Base-by-base conservation (phyloP, 2,113 vertebrate species). In the Austrofundulus limnaeus region DNA sequence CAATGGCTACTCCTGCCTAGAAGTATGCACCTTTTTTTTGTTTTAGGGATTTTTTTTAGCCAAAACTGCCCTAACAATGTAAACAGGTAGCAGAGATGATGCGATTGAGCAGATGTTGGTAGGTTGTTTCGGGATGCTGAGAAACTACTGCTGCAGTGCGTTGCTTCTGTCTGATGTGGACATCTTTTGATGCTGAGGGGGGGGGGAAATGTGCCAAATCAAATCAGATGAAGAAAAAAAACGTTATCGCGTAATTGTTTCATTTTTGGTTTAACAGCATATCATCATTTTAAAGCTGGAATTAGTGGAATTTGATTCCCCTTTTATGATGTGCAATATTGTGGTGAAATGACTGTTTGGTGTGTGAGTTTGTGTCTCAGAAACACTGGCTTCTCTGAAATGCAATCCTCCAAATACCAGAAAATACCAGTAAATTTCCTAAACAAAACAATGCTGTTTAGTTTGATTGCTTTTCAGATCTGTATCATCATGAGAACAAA, bases 181-280 rank as follows among this genome's bases (percentile, higher is more conserved):
- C 25, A 41, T 59, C 8, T 64, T 41, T 57, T 15, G 9, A 8
- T 43, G 23, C n/a, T n/a, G n/a, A 14, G 74, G 50, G 24, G 53
- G 56, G 41, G 56, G 66, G 45, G 70, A 54, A 24, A 37, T n/a
- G 73, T 83, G 82, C 81, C 84, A 85, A 84, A 81, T 76, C 19
- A 15, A 47, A 38, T 37, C 20, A 49, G 54, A 68, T 37, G 55
- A 74, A 66, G 41, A 58, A 50, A 80, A 49, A n/a, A n/a, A n/a
- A n/a, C 10, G 70, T 60, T 58, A 70, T 63, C 56, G 46, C 52
- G 66, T 46, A 56, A 37, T 59, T 34, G 66, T 72, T 61, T 75
- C 42, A 60, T 51, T 57, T 82, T 71, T n/a, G 43, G 17, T 56
- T 59, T 46, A 25, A 57, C 59, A 48, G 42, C 51, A 39, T 46